phyloP scores from a whole-genome alignment of 2,113 vertebrate genomes.

The Hydrolagus affinis region DNA sequence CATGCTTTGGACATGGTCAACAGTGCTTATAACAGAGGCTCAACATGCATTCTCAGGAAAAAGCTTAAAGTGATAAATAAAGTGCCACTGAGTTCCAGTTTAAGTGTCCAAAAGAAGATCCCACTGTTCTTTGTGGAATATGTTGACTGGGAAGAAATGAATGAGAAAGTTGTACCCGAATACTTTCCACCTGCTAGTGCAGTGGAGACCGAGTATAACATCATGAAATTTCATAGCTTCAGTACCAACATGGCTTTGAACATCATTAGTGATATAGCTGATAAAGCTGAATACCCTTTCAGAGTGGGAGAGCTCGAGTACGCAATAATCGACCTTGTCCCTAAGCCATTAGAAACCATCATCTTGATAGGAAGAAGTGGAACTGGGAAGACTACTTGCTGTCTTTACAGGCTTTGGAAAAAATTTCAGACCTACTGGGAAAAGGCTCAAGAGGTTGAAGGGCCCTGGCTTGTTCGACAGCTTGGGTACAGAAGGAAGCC shows the following conservation, averaged over 20 bases:
- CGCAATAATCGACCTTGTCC: conserved; percentile 60
- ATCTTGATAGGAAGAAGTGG: conserved; percentile 69
- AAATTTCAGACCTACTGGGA: conserved; percentile 63
- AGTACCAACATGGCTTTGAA: conserved; percentile 67
- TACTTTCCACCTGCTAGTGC: conserved; percentile 65
- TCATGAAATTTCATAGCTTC: conserved; percentile 74
- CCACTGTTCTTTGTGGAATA: conserved; percentile 59
- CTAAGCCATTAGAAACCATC: conserved; percentile 59
- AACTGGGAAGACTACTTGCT: conserved; percentile 70
- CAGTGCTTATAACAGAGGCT: conserved; percentile 58
- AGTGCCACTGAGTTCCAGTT: conserved; percentile 38
- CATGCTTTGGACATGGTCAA: conserved; percentile 53
- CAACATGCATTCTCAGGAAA: conserved; percentile 59
- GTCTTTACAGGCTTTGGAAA: conserved; percentile 67
- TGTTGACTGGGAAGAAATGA: conserved; percentile 40
- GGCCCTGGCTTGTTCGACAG: conserved; percentile 55
- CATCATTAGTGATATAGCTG: conserved; percentile 56
- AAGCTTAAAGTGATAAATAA: conserved; percentile 60
- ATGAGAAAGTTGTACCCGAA: conserved; percentile 45
- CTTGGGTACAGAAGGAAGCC: conserved; percentile 44
- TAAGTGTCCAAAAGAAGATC: conserved; percentile 48
- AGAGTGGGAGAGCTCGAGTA: conserved; percentile 66
- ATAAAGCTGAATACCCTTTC: conserved; percentile 64
- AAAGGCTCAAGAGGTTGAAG: conserved; percentile 45
- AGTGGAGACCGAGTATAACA: conserved; percentile 60